These are phyloP conservation scores for Umimayanthus chanpuru DNA, from an alignment of 92 coral and sea anemone genomes.

Conservation along the genomic window DNA sequence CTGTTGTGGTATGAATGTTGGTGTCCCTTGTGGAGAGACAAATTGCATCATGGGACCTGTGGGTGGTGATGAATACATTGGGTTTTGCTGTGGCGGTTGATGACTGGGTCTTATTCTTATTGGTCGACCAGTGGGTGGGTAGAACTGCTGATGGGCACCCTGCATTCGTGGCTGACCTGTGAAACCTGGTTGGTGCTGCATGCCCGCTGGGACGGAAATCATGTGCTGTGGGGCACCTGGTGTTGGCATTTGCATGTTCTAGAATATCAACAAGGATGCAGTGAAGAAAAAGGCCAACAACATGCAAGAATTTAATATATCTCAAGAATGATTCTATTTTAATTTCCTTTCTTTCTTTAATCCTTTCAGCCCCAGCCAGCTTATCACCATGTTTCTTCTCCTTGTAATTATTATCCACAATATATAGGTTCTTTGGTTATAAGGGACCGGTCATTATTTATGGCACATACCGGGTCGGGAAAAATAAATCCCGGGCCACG, in stretches of 20 bases:
- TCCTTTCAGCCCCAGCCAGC: too few species aligned
- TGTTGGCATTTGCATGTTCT: background rate
- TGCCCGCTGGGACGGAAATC: constrained; percentile 29
- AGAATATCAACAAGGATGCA: background rate
- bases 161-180: constrained; percentile 61
- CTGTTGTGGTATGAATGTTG: constrained; percentile 50
- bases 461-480: too few species aligned
- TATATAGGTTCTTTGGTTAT: too few species aligned
- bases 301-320: background rate
- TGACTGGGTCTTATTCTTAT: constrained; percentile 59
- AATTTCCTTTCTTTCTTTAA: too few species aligned
- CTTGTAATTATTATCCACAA: too few species aligned
- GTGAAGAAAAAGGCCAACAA: background rate
- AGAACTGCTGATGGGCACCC: constrained; percentile 38
- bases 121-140: constrained; percentile 46
- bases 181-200: constrained; percentile 50
- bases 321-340: background rate
- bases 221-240: constrained; percentile 34
- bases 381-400: too few species aligned
- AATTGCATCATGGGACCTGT: constrained; percentile 56
- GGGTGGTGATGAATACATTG: constrained; percentile 83
- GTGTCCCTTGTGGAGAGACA: constrained; percentile 47
- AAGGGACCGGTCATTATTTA: too few species aligned
- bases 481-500: too few species aligned
- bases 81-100: constrained; percentile 56